Percentiles rank a stretch among this genome's conserved stretches.
Evolutionary conservation across 1,140 invertebrate species (phyloP).

Genomic region (Drosophila takahashii): DNA sequence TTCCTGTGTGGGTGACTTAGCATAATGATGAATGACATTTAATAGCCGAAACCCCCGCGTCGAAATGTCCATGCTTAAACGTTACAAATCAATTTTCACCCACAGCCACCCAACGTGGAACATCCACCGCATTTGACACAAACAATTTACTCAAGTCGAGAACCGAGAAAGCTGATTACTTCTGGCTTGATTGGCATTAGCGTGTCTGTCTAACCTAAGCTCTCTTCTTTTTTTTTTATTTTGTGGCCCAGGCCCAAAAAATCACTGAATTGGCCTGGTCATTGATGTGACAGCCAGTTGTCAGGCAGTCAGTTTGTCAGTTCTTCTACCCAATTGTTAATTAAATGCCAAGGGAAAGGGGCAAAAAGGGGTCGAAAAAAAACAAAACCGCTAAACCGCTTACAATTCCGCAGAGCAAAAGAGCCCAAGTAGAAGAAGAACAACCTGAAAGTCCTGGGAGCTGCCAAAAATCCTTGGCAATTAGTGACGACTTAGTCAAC

Average conservation of each 20-base stretch:
- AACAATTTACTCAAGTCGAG: constrained; percentile 69
- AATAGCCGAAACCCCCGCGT: constrained; percentile 44
- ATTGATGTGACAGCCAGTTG: constrained; percentile 74
- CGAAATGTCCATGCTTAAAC: constrained; percentile 50
- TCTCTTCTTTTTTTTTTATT: no score
- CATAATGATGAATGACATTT: constrained; percentile 83
- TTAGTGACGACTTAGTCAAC: constrained; percentile 61
- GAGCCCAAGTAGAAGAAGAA: neutral
- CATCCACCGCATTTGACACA: constrained; percentile 55
- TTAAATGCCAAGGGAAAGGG: constrained; percentile 14
- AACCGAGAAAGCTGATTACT: constrained; percentile 55
- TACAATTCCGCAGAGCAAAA: constrained; percentile 24
- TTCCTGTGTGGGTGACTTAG: constrained; percentile 69
- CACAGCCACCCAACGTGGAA: constrained; percentile 6
- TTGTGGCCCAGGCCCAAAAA: constrained; percentile 10
- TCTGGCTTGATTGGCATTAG: constrained; percentile 76
- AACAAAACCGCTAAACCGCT: constrained; percentile 58
- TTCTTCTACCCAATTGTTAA: constrained; percentile 43
- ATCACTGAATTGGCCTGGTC: constrained; percentile 54
- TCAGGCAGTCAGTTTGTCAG: constrained; percentile 30
- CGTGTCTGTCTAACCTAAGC: constrained; percentile 49
- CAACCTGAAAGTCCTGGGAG: neutral
- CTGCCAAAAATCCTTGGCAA: constrained; percentile 59
- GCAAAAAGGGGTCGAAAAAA: constrained; percentile 9
- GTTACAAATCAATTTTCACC: constrained; percentile 80